Base-by-base conservation (phyloP, 2,113 vertebrate species). In the Daphoenositta chrysoptera region DNA sequence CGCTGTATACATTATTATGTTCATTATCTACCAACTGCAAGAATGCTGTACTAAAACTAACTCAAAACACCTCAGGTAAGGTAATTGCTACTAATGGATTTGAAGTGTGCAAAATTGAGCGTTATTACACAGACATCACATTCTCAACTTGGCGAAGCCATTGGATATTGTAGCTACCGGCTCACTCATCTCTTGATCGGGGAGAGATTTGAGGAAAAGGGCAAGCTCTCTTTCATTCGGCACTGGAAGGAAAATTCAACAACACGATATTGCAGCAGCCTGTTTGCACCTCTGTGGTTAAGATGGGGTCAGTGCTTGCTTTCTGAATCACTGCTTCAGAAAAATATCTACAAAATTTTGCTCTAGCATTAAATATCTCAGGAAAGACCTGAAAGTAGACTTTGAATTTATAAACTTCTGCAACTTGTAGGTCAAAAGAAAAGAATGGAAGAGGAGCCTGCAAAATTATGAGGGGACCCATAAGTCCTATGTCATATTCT, bases 1-100 rank as follows among this genome's bases (percentile, higher is more conserved):
- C 97, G 98, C 96, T 97, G 98, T 98, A 97, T 97, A 98, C 95
- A 97, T 98, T 98, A 98, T 98, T 98, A 98, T 97, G 93, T 97
- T 98, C 98, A 99, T 99, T 98, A 99, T 98, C 97, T 95, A 91
- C 97, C 98, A 98, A 98, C 98, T 98, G 97, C 97, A 99, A 99
- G 98, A 99, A 99, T 98, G 98, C 98, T 92, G 94, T 96, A 97
- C 98, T 98, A 98, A 98, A 98, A 98, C 98, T 98, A 98, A 98
- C 98, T 98, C 98, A 98, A 98, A 99, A 98, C 98, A 98, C 98
- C 98, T 98, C 98, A 97, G 98, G 98, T 98, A 98, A 98, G 98
- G 98, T 99, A 99, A 99, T 99, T 99, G 98, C 98, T 98, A 98
- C 98, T 99, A 99, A 99, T 99, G 98, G 98, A 98, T 98, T 93